A percentile compares a stretch with the other conserved stretches of the same genome.
phyloP scores from a whole-genome alignment of 2,797 vertebrate genomes.

The Paramormyrops hopkinsi region DNA sequence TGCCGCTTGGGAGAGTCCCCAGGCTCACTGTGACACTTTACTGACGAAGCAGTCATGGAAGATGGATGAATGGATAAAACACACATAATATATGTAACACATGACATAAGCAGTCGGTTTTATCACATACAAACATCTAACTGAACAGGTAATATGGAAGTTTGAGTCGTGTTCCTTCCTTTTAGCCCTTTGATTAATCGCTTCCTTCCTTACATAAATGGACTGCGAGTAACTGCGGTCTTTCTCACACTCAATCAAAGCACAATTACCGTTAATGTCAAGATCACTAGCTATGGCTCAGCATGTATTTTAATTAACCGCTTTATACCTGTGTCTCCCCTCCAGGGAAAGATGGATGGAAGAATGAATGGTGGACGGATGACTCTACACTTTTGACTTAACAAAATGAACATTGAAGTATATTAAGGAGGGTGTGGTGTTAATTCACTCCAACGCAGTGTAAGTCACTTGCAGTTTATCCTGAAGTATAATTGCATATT shows the following conservation, averaged over 20 bases:
- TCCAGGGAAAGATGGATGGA: background rate
- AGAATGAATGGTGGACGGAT: background rate
- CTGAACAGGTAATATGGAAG: background rate
- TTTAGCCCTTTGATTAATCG: background rate
- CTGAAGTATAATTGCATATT: background rate
- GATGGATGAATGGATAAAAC: background rate
- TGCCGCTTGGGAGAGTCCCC: background rate
- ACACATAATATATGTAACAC: background rate
- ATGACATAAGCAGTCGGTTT: background rate
- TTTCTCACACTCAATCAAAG: conserved; percentile 16
- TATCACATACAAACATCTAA: background rate
- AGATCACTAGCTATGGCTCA: background rate
- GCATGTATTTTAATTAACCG: background rate
- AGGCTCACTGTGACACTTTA: background rate
- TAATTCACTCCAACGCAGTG: background rate
- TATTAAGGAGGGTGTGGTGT: background rate
- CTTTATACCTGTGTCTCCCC: background rate
- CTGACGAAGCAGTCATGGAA: background rate
- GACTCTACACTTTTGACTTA: background rate
- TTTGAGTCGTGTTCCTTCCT: background rate
- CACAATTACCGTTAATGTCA: background rate
- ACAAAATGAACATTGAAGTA: background rate
- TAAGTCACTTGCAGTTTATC: background rate
- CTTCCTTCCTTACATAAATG: background rate
- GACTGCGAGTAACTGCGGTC: background rate